Evolutionary conservation across 2,113 vertebrate genomes (phyloP).

Genomic region (Egretta garzetta): DNA sequence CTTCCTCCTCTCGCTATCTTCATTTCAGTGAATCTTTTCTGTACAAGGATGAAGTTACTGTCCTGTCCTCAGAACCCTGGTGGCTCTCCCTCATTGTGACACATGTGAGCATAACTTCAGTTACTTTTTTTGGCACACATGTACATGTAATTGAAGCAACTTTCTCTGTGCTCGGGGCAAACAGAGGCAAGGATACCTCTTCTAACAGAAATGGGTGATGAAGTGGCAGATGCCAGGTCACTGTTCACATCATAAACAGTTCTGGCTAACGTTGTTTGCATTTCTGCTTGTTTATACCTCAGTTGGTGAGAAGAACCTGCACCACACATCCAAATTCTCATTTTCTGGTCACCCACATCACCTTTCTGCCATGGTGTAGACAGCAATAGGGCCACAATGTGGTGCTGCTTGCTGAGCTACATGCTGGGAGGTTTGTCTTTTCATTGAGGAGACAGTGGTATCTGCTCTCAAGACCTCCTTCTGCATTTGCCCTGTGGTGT

Average conservation of each 20-base stretch:
- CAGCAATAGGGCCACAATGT: not conserved
- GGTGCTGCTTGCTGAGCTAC: not conserved
- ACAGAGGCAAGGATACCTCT: not conserved
- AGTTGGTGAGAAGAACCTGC: not conserved
- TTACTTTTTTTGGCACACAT: not conserved
- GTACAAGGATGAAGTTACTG: not conserved
- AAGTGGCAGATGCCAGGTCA: not conserved
- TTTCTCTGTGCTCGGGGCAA: not conserved
- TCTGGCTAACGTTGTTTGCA: not conserved
- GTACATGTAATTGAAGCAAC: not conserved
- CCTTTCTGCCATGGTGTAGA: not conserved
- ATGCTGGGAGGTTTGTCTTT: not conserved
- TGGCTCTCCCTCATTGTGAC: not conserved
- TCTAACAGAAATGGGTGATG: not conserved
- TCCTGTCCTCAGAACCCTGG: not conserved
- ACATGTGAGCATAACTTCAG: not conserved
- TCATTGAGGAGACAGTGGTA: not conserved
- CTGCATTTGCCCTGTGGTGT: not conserved
- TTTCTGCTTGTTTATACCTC: not conserved
- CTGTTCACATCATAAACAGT: not conserved
- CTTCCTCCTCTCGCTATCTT: not conserved
- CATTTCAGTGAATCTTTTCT: not conserved
- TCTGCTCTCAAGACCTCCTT: not conserved
- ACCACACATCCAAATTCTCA: not conserved
- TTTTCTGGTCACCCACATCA: not conserved